Base-by-base conservation (phyloP, 2,888 invertebrate species). In the Hirtodrosophila duncani region DNA sequence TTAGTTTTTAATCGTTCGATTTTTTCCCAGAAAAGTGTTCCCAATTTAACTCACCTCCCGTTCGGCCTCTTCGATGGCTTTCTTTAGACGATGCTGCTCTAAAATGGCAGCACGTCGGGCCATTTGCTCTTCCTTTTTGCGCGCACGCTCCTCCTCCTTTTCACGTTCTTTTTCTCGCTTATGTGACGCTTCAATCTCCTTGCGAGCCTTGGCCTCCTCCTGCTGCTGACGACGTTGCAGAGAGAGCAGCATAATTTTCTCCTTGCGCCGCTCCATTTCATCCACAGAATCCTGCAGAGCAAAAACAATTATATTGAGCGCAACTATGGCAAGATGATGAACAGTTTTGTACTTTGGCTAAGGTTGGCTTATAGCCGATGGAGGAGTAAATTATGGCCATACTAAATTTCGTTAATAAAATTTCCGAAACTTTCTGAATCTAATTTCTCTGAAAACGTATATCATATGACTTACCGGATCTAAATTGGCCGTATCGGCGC, bases 231-330 rank as follows among this genome's bases (percentile, higher is more conserved):
- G 92, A 80, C 98, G 90, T 86, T 96, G 96, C 74, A 96, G 88
- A 7, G 97, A 97, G 81, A 94, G 88, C 86, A 96, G 88, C 91
- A 97, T 93, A 56, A 98, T 94, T 70, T 92, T 92, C 85, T 97
- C 96, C 84, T 97, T 97, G 84, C 94, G 97, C 59, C 92, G 91
- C 86, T 96, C 95, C 94, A 97, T 95, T 87, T 97, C 96, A 70
- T 96, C 94, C 44, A 94, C 91, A 4, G 92, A 91, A 81, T 92
- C 92, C 95, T 96, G 85, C 17, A 82, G 1, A 16, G 1, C 80
- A 45, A 3, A 9, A 30, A 34, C 0, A 10, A 5, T 3, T 4
- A 5, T 17, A 6, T 14, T 14, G 4, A 6, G 1, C 3, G 8
- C 11, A 8, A 11, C 5, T 41, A 6, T 9, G n/a, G n/a, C n/a